Base-by-base conservation (phyloP, 2,113 vertebrate species). In the Anthoscopus minutus region DNA sequence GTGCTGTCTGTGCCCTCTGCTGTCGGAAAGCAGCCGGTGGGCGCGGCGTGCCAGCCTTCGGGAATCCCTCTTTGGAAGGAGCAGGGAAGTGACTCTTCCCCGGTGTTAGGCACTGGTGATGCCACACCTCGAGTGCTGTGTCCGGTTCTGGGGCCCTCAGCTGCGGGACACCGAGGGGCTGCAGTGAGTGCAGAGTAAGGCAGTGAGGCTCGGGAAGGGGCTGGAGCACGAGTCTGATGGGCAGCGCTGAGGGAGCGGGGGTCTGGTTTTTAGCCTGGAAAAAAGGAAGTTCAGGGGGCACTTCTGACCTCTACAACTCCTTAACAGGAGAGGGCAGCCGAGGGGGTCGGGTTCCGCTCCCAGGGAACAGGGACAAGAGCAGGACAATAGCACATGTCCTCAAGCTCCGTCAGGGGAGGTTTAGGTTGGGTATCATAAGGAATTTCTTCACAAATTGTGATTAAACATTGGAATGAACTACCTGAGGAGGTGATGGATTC, bases 1-100 rank as follows among this genome's bases (percentile, higher is more conserved):
- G 93, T 10, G 20, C 92, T n/a, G 15, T 8, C 88, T 53, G 69
- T 91, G 94, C 94, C 97, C 94, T 44, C 94, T 96, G 79, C 92
- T 58, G 96, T 31, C 54, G 10, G 20, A 33, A 30, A 17, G 56
- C 28, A 16, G 53, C 11, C 1, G 5, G 9, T 3, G 42, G 40
- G 51, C 5, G 11, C 35, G 37, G 51, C 35, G 11, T 1, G 11
- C 5, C 57, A 57, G 37, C 54, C 42, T 6, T 13, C 3, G 10
- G 51, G 44, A 50, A 56, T 14, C 15, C 0, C 30, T 4, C 27
- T 14, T 6, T 1, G 45, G 61, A 12, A 76, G 11, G 13, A 16
- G 6, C 30, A 7, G 45, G 61, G 61, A 25, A 8, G 16, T 2
- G n/a, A 15, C 7, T 2, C 11, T 30, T 9, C 5, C 51, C 4